Evolutionary conservation across 2,888 invertebrate genomes (phyloP), one percentile per base, ranked within the genome.

Genomic region (Hirtodrosophila alboralis): DNA sequence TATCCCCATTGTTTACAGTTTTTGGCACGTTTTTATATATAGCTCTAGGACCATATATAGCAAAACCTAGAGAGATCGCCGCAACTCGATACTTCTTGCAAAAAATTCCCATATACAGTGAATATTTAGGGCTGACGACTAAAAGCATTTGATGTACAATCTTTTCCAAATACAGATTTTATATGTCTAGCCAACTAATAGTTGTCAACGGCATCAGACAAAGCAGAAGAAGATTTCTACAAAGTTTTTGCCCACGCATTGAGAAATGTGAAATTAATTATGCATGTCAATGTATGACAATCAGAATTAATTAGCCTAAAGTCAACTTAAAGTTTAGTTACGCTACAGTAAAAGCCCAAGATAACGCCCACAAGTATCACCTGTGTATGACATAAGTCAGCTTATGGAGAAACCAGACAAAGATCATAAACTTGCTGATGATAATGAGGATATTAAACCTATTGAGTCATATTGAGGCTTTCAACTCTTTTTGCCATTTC

Each of bases 241-340:
- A 18, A n/a, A 18, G 18, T 18, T 18, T 18, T 18, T 18, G 61
- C 79, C 71, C 54, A 71, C 78, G 66, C 63, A 16, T 28, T 38
- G 26, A 44, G 49, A 51, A 53, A 66, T 73, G 61, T 44, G 28
- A 75, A 65, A 71, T 75, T 68, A 77, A 81, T 81, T 77, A 78
- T 58, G 64, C 71, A 48, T 52, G 64, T 67, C 67, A 67, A 47
- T 33, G 34, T 13, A 45, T 75, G 71, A 75, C 76, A 71, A 56
- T 49, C 30, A 44, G 38, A 71, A 77, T 77, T 72, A 83, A 77
- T 83, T 83, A 52, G 57, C 30, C 57, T 14, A 3, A 60, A 54
- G 75, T 45, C 48, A 72, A 60, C 54, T 45, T 34, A 49, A 43
- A 26, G 34, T 33, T 38, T 51, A 51, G 57, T 60, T 52, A n/a